Conservation (phyloP, 1,140 invertebrate genomes). For the Coptotermes formosanus region DNA sequence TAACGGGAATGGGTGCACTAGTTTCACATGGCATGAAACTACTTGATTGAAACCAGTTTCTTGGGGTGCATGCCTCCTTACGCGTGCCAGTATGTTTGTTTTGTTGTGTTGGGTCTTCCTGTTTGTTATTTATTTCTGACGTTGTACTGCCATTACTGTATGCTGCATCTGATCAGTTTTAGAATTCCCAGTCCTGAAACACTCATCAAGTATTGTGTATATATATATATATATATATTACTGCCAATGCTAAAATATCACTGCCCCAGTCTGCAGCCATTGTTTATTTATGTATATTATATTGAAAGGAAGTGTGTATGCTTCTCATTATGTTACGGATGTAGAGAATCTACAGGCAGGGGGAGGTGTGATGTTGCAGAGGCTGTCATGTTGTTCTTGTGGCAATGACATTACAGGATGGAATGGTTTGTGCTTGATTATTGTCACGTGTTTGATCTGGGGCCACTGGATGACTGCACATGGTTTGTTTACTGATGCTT, state of each 20-base stretch:
- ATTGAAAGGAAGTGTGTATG: background rate
- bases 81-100: background rate
- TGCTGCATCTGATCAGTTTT: background rate
- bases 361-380: background rate
- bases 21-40: no score
- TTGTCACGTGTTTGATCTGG: no score
- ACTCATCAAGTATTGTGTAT: conserved; percentile 20
- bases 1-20: no score
- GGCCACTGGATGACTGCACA: no score
- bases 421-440: no score
- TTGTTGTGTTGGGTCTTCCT: background rate
- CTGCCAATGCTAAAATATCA: conserved; percentile 30
- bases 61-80: no score
- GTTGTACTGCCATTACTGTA: background rate
- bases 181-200: background rate
- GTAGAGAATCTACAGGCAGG: background rate
- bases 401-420: no score
- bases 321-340: background rate
- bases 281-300: background rate
- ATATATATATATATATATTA: conserved; percentile 15
- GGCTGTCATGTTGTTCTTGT: background rate
- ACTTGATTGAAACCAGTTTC: no score
- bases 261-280: conserved; percentile 21
- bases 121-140: background rate
- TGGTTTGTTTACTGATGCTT: no score